phyloP scores from a whole-genome alignment of 2,113 vertebrate genomes.

The Sakesphorus luctuosus region DNA sequence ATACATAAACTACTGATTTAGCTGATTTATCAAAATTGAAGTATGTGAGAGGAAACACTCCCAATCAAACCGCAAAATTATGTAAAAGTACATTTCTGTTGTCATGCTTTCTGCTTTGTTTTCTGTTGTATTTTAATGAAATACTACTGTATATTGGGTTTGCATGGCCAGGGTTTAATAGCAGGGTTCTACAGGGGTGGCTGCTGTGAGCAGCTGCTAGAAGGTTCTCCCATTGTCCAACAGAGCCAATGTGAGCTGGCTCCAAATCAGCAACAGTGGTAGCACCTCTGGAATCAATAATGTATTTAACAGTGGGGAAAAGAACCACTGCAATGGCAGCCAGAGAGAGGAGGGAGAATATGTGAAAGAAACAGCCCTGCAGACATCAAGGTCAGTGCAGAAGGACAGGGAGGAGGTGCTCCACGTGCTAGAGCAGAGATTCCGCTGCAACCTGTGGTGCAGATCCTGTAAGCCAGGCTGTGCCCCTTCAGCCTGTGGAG shows the following conservation, averaged over 20 bases:
- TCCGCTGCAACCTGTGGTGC: neutral
- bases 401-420: neutral
- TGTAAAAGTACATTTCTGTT: neutral
- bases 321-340: rapidly evolving
- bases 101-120: neutral
- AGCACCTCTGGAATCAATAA: neutral
- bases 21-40: neutral
- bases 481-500: neutral
- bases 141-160: neutral
- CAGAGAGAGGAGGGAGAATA: neutral
- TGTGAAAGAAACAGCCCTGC: neutral
- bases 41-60: neutral
- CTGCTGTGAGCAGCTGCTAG: neutral
- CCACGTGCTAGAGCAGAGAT: neutral
- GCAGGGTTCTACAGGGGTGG: neutral
- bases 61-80: neutral
- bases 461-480: neutral
- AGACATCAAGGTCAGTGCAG: neutral
- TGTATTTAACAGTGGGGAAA: neutral
- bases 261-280: neutral
- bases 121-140: neutral
- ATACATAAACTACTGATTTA: neutral
- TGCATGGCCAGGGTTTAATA: neutral
- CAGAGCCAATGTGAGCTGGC: neutral
- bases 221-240: neutral